Evolutionary conservation across 2,113 vertebrate genomes (phyloP), one percentile per base, ranked within the genome.

Genomic region (Microtus oregoni): DNA sequence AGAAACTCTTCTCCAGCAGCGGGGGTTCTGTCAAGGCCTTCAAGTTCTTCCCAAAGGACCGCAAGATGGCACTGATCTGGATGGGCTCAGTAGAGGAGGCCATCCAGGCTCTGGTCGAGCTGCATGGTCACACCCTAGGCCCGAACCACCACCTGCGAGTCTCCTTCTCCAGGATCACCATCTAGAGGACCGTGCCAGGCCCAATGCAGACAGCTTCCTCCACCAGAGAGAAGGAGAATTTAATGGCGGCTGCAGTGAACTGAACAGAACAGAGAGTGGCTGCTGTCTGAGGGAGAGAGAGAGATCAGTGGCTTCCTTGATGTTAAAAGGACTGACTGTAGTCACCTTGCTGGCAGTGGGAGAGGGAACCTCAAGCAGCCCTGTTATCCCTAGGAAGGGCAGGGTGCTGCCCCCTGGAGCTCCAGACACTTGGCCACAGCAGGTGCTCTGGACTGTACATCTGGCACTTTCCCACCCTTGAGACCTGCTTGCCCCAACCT

Each of bases 21-120:
- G 99, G 99, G 26, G 98, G 98, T 1, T 94, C 99, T 24, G 99
- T 99, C 91, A 99, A 99, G 95, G 99, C 99, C 86, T 99, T 99
- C 98, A 99, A 99, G 98, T 99, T 99, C 98, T 99, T 99, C 98
- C 99, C 98, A 99, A 99, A 99, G 97, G 99, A 99, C 98, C 99
- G 99, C 70, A 99, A 99, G 96, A 99, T 99, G 99, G 99, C 99
- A 44, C 98, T 99, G 97, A 99, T 99, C 98, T 99, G 99, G 98
- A 99, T 99, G 99, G 98, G 98, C 95, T 99, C 99, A 0, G 99
- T 99, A 79, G 99, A 99, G 96, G 99, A 99, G 97, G 99, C 99
- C 24, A 99, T 99, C n/a, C 99, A 99, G 94, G 99, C 99, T 0
- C 99, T 99, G 95, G 99, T 99, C 0, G 99, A 99, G 96, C 99